Conservation (phyloP, 2,888 invertebrate species). For the Caenorhabditis sp. region DNA sequence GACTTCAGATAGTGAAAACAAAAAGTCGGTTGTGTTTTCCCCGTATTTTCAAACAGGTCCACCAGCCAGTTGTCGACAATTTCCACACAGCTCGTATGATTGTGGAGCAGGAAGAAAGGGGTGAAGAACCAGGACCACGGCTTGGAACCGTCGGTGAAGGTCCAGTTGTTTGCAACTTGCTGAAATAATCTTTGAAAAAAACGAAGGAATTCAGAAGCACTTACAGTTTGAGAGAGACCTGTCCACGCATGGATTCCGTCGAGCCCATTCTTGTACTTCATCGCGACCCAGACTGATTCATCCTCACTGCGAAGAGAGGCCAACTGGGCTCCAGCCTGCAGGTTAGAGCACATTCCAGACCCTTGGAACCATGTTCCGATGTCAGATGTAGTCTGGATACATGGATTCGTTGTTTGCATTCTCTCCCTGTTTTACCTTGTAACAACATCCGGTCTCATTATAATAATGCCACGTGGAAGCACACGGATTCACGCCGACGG, state of each 20-base stretch:
- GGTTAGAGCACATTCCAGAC: conserved; percentile 16
- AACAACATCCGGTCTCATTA: conserved; percentile 40
- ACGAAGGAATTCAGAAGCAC: neutral
- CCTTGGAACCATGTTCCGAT: conserved; percentile 40
- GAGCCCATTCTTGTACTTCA: conserved; percentile 8
- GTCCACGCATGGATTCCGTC: conserved; percentile 46
- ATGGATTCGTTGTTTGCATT: neutral
- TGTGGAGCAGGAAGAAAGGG: conserved; percentile 14
- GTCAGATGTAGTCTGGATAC: conserved; percentile 19
- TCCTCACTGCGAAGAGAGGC: conserved; percentile 20
- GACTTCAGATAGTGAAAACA: conserved; percentile 20
- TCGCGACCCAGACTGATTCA: conserved; percentile 22
- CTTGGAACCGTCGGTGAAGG: conserved; percentile 32
- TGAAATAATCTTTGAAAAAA: neutral
- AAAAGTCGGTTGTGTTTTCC: conserved; percentile 35
- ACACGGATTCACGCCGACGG: conserved; percentile 24
- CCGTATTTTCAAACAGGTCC: conserved; percentile 19
- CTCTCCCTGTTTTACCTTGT: conserved; percentile 7
- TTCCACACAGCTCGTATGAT: conserved; percentile 41
- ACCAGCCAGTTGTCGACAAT: conserved; percentile 32
- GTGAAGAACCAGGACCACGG: conserved; percentile 29
- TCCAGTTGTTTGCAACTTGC: conserved; percentile 36
- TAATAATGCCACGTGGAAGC: conserved; percentile 33
- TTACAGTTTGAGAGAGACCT: conserved; percentile 31
- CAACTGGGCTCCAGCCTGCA: conserved; percentile 23